Conservation (phyloP, 2,113 vertebrate species). For the Rhinogobius similis region DNA sequence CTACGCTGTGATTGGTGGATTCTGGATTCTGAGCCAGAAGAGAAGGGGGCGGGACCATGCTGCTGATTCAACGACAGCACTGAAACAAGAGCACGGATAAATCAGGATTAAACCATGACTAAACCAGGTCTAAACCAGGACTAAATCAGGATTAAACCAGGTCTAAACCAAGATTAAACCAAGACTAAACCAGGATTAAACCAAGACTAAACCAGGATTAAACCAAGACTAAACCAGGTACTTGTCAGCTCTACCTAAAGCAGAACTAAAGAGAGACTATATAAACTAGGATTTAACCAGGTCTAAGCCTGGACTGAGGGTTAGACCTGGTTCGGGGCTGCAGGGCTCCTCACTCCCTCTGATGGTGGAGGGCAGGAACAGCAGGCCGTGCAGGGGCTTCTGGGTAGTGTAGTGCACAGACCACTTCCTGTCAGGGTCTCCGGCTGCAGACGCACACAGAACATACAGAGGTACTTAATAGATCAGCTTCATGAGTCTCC, state of each 20-base stretch:
- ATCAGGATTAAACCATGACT: background rate
- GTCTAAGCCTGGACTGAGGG: background rate
- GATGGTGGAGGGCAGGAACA: slow-evolving; percentile 47
- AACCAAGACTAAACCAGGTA: no score
- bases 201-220: no score
- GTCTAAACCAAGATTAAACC: no score
- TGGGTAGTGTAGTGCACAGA: slow-evolving; percentile 68
- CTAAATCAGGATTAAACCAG: no score
- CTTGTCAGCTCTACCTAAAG: no score
- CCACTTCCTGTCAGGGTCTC: slow-evolving; percentile 60
- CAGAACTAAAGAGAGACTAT: no score
- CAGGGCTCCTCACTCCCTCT: slow-evolving; percentile 28
- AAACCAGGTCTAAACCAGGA: no score
- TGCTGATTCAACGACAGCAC: slow-evolving; percentile 78
- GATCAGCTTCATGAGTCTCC: no score
- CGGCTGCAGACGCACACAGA: slow-evolving; percentile 32
- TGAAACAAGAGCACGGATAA: background rate
- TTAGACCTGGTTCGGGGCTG: slow-evolving; percentile 43
- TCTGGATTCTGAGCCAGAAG: slow-evolving; percentile 59
- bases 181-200: background rate
- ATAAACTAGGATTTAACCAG: no score
- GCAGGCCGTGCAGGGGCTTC: slow-evolving; percentile 56
- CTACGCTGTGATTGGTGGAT: slow-evolving; percentile 70
- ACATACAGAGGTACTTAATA: background rate
- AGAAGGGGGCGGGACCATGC: slow-evolving; percentile 68